These are phyloP conservation scores for Lycophotia porphyrea DNA, from an alignment of 2,888 invertebrate genomes.

Conservation along the genomic window DNA sequence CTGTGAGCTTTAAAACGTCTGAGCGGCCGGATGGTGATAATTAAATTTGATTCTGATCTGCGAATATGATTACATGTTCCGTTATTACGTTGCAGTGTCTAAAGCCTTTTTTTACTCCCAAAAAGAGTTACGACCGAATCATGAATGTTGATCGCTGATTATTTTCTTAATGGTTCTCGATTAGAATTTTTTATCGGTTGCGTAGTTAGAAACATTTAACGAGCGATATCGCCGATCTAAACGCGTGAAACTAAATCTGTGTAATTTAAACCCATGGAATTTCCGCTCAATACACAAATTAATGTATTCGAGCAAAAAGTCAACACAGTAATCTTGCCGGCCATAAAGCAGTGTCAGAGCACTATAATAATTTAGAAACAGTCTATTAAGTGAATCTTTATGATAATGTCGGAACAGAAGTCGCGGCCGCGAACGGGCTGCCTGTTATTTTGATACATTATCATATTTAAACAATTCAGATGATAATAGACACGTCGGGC, in stretches of 20 bases:
- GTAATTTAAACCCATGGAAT: conserved; percentile 71
- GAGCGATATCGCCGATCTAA: conserved; percentile 59
- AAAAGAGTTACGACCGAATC: conserved; percentile 76
- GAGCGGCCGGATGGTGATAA: conserved; percentile 81
- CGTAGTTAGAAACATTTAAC: conserved; percentile 64
- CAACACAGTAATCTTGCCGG: conserved; percentile 80
- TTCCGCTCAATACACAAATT: conserved; percentile 74
- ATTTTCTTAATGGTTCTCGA: conserved; percentile 73
- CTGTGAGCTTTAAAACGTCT: conserved; percentile 75
- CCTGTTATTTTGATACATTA: conserved; percentile 90
- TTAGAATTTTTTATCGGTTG: conserved; percentile 72
- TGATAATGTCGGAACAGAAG: conserved; percentile 89
- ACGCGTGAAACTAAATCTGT: conserved; percentile 60
- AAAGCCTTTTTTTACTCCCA: conserved; percentile 75
- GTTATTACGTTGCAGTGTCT: conserved; percentile 77
- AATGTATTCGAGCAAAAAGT: conserved; percentile 77
- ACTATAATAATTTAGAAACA: conserved; percentile 89
- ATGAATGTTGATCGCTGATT: conserved; percentile 77
- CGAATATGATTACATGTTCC: conserved; percentile 81
- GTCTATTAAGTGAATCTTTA: conserved; percentile 90
- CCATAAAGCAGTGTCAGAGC: conserved; percentile 86
- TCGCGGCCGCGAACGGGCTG: conserved; percentile 86
- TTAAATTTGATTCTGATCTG: conserved; percentile 86
- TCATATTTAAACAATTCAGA: conserved; percentile 90
- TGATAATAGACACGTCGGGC: conserved; percentile 90